Base-by-base conservation (phyloP, 2,797 vertebrate species). In the Meda fulgida region DNA sequence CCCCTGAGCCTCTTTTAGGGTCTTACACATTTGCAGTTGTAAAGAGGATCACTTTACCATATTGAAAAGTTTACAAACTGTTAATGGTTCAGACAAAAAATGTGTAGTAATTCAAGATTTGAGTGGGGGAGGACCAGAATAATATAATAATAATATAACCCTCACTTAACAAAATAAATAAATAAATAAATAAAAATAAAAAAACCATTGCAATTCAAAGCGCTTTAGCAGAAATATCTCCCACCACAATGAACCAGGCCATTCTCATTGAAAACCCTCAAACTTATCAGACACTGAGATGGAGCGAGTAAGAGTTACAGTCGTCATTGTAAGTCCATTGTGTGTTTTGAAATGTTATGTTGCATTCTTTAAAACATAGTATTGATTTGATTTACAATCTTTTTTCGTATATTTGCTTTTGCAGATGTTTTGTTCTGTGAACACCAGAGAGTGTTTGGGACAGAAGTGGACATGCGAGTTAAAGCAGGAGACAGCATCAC, bases 401-500 rank as follows among this genome's bases (percentile, higher is more conserved):
- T 19, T 7, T 48, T 63, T 18, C 0, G 8, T 7, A 7, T 58
- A 29, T 76, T 8, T 80, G 29, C 26, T 84, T 81, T 71, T 73
- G 14, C 65, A 87, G 87, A 51, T 86, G 18, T 83, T 58, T 72
- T 88, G 67, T 79, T 87, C 43, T 87, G 16, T 77, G 71, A 79
- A 79, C 63, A 78, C 40, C 80, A 80, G 3, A 66, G 11, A 43
- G 40, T 81, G 51, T 83, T 78, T 55, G 88, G 83, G 78, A 26
- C 66, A 34, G 86, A 81, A 31, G 38, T 82, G 34, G 46, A 85
- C 23, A 48, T 53, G 40, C 55, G 6, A 71, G 90, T 88, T 76
- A 87, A 71, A 75, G n/a, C 29, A 78, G 88, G 89, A 84, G 85
- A 88, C 11, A 80, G 34, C 3, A 53, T 91, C 31, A 53, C 23